Base-by-base conservation (phyloP, 2,113 vertebrate genomes). In the Colaptes auratus region DNA sequence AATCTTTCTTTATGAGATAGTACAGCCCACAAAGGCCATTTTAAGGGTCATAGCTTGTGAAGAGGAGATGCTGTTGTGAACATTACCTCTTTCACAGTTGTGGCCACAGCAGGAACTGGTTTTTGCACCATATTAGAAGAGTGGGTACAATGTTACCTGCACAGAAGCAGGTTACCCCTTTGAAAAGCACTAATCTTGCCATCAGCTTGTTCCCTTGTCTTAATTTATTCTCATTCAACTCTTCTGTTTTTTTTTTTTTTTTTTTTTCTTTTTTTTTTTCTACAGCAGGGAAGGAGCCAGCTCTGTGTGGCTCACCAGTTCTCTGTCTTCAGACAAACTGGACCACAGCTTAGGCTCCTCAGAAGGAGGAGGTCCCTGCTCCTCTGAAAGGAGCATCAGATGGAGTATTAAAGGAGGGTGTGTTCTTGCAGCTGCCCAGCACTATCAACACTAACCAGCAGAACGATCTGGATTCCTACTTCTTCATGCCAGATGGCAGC, bases 371-470 rank as follows among this genome's bases (percentile, higher is more conserved):
- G 61, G 50, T 86, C 56, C 36, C 14, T 24, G 16, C 60, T 90
- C 25, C 56, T 90, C 82, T 96, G 92, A 96, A 96, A 96, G 86
- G 58, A 92, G 28, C 48, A 83, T 93, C 76, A 90, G 86, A 95
- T 0, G 0, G 33, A 66, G 28, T 12, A 53, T 90, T 90, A 96
- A 95, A 95, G 88, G 71, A 88, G 53, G 15, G 31, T 83, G 69
- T 95, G 87, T 94, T 95, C 88, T 90, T 2, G 0, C 50, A 59
- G 55, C 19, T 72, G 66, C 75, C 56, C 82, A 48, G 31, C 69
- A 13, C 56, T 95, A 93, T 83, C 91, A 60, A 80, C 20, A 30
- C 25, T 66, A 93, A 85, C 89, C 78, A 89, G 64, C 52, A 88
- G 64, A 48, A 74, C 60, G 72, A 82, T 80, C 48, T 73, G 48